These are phyloP conservation scores for Gallinago media DNA, from an alignment of 2,113 vertebrate genomes.

Conservation along the genomic window DNA sequence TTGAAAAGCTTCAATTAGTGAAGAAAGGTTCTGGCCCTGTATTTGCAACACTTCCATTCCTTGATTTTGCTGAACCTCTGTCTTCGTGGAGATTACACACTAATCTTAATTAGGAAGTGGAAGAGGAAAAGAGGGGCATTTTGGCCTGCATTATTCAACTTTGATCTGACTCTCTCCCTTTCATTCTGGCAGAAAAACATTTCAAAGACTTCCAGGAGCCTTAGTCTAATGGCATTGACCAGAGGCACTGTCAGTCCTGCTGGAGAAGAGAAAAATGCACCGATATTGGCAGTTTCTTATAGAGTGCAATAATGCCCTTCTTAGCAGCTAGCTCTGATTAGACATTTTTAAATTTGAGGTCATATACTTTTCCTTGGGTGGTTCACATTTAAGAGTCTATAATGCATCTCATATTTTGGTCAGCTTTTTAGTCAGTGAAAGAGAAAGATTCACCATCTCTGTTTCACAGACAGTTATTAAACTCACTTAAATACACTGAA, in stretches of 20 bases:
- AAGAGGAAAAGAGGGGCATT: slow-evolving; percentile 55
- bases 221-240: slow-evolving; percentile 57
- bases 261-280: background rate
- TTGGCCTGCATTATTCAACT: slow-evolving; percentile 52
- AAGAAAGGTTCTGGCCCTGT: slow-evolving; percentile 12
- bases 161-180: slow-evolving; percentile 54
- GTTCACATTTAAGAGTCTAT: background rate
- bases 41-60: slow-evolving; percentile 5
- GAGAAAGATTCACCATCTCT: background rate
- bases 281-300: background rate
- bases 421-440: background rate
- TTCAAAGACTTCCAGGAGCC: slow-evolving; percentile 61
- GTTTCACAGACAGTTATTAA: background rate
- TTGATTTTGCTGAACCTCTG: slow-evolving; percentile 25
- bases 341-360: background rate
- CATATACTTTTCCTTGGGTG: background rate
- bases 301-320: background rate
- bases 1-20: slow-evolving; percentile 48
- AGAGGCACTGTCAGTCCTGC: slow-evolving; percentile 34
- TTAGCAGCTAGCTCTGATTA: background rate
- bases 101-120: slow-evolving; percentile 70
- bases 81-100: slow-evolving; percentile 45
- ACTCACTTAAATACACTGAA: background rate
- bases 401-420: background rate
- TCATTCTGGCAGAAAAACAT: slow-evolving; percentile 38